Conservation (phyloP, 2,797 vertebrate species). For the Helarctos malayanus region DNA sequence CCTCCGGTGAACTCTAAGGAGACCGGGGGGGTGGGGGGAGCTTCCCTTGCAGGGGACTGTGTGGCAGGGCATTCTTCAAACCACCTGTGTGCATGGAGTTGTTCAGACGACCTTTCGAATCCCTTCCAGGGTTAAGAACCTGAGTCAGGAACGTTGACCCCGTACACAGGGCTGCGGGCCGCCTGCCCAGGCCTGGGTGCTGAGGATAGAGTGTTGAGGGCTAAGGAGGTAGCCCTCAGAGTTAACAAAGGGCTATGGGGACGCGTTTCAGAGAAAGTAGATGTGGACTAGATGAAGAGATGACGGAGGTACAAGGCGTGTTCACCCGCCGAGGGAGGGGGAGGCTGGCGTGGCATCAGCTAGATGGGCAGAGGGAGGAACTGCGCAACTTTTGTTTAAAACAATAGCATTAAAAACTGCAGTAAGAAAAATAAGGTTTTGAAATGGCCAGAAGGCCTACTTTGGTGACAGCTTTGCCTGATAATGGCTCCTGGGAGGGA, state of each 20-base stretch:
- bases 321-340: neutral
- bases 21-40: neutral
- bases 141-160: accelerated
- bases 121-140: neutral
- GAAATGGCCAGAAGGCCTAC: neutral
- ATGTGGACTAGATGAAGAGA: neutral
- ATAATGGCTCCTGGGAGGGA: accelerated
- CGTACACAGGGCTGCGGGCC: accelerated
- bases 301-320: accelerated
- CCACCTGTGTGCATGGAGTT: accelerated
- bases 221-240: neutral
- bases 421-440: neutral
- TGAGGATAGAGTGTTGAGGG: accelerated
- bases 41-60: too few relatives aligned
- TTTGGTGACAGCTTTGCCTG: neutral
- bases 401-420: neutral
- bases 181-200: neutral
- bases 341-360: neutral
- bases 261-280: neutral
- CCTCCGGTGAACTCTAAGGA: accelerated
- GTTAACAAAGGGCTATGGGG: neutral
- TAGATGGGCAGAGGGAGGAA: neutral
- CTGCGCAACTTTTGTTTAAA: accelerated
- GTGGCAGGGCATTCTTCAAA: accelerated
- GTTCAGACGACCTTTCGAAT: neutral